Evolutionary conservation across 2,888 invertebrate species (phyloP).

Genomic region (Xestia ashworthii): DNA sequence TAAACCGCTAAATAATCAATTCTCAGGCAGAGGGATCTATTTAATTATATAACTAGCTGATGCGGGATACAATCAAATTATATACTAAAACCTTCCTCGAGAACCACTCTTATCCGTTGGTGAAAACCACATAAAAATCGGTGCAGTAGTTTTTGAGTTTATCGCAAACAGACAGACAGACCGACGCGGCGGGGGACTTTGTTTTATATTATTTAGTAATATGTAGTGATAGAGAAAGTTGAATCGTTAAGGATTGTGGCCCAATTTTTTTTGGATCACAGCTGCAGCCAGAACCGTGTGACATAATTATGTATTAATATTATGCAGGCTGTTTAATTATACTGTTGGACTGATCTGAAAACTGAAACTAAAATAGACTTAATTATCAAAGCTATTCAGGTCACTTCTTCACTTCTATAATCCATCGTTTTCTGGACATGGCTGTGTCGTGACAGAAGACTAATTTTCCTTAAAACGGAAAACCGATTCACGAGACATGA

Average conservation of each 20-base stretch:
- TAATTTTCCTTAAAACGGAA: neutral
- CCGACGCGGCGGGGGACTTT: too few relatives aligned
- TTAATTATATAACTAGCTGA: neutral
- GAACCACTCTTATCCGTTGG: too few relatives aligned
- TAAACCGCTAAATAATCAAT: neutral
- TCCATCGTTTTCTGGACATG: neutral
- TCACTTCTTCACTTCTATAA: neutral
- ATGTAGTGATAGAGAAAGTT: neutral
- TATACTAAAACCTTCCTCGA: too few relatives aligned
- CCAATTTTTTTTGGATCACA: too few relatives aligned
- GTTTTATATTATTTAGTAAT: too few relatives aligned
- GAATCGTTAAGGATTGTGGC: neutral
- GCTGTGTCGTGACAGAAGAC: neutral
- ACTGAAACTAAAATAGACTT: neutral
- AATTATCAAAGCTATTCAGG: neutral
- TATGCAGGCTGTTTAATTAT: neutral
- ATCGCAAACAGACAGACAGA: too few relatives aligned
- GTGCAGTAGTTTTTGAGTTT: too few relatives aligned
- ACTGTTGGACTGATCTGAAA: neutral
- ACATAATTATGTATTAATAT: too few relatives aligned
- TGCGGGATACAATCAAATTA: too few relatives aligned
- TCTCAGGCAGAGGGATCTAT: neutral
- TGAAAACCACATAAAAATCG: too few relatives aligned
- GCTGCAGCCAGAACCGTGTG: neutral
- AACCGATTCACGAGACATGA: neutral